These are phyloP conservation scores for Adelognathus sp. DNA, from an alignment of 2,888 invertebrate species.

Conservation along the genomic window DNA sequence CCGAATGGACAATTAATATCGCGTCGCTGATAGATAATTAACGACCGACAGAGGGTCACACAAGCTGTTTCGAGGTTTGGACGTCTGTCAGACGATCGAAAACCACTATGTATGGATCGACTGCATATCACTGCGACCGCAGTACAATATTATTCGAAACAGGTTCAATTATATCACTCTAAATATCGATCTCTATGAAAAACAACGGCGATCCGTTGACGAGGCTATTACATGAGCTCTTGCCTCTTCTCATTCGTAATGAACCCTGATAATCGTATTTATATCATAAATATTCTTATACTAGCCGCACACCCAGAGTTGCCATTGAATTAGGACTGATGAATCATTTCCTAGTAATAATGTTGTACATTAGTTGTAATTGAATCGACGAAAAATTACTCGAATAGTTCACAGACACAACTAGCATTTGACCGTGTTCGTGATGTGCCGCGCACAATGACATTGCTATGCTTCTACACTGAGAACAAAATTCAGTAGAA, in stretches of 20 bases:
- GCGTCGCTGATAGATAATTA: constrained; percentile 33
- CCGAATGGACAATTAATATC: constrained; percentile 46
- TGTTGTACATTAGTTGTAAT: too few species aligned
- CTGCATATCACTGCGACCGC: neutral
- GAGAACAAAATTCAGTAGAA: too few species aligned
- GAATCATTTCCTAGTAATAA: too few species aligned
- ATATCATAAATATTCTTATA: too few species aligned
- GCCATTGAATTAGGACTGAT: too few species aligned
- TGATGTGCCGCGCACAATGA: too few species aligned
- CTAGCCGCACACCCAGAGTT: too few species aligned
- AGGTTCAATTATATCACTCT: neutral
- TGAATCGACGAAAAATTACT: too few species aligned
- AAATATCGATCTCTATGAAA: neutral
- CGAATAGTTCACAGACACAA: too few species aligned
- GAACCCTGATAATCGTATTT: neutral
- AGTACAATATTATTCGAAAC: neutral
- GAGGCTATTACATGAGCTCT: neutral
- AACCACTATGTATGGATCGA: constrained; percentile 1
- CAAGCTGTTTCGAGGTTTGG: neutral
- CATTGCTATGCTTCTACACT: too few species aligned
- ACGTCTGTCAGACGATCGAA: constrained; percentile 22
- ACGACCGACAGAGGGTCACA: neutral
- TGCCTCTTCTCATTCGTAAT: neutral
- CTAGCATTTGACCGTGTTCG: too few species aligned
- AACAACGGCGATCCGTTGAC: neutral